phyloP scores from a whole-genome alignment of 1,140 invertebrate genomes.

The Pogonognathellus flavescens region DNA sequence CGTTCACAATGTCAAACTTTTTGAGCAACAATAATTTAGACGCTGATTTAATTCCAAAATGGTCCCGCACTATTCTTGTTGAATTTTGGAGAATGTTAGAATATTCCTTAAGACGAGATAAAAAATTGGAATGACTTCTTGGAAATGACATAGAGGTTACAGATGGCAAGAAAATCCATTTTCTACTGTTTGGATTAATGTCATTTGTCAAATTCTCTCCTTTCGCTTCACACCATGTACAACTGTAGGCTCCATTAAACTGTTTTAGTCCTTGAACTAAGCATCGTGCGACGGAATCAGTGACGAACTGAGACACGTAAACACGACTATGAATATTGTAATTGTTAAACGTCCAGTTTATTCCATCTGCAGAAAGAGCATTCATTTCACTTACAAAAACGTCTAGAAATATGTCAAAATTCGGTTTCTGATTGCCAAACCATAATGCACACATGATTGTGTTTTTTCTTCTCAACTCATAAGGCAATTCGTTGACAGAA shows the following conservation, averaged over 20 bases:
- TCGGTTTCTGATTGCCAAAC: conserved; percentile 48
- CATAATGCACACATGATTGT: conserved; percentile 65
- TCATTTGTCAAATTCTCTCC: conserved; percentile 64
- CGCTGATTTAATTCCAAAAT: conserved; percentile 63
- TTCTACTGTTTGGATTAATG: conserved; percentile 26
- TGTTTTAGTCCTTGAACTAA: conserved; percentile 35
- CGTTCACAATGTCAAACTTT: conserved; percentile 63
- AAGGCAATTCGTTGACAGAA: conserved; percentile 68
- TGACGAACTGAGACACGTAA: not conserved
- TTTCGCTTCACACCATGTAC: conserved; percentile 53
- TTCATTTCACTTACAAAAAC: conserved; percentile 14
- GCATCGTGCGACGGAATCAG: conserved; percentile 46
- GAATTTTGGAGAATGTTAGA: not conserved
- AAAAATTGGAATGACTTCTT: not conserved
- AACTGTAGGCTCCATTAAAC: conserved; percentile 55
- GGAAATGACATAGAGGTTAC: not conserved
- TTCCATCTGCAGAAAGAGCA: not conserved
- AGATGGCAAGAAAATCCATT: conserved; percentile 30
- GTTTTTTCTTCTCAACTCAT: conserved; percentile 32
- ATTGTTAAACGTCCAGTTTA: not conserved
- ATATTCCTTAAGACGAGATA: conserved; percentile 1
- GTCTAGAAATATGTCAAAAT: conserved; percentile 29
- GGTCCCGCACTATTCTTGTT: not conserved
- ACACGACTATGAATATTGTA: conserved; percentile 6
- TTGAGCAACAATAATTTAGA: conserved; percentile 57